Conservation (phyloP, 2,888 invertebrate species). For the Coenonympha glycerion region DNA sequence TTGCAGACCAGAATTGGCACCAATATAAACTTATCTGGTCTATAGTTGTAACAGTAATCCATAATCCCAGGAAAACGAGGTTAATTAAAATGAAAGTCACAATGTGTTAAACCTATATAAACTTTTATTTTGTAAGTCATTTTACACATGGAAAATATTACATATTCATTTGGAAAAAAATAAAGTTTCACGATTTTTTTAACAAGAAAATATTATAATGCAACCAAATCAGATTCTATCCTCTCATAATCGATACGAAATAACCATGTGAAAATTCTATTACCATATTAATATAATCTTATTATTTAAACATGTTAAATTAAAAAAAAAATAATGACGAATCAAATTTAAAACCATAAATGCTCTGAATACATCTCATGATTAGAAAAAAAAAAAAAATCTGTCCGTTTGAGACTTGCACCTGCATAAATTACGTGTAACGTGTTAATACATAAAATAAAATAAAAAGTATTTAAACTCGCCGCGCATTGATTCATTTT, state of each 20-base stretch:
- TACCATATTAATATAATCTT: slow-evolving; percentile 32
- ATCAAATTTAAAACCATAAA: slow-evolving; percentile 32
- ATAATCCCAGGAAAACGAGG: no score
- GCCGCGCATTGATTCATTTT: no score
- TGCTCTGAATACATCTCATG: slow-evolving; percentile 34
- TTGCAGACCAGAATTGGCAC: no score
- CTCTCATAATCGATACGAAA: slow-evolving; percentile 44
- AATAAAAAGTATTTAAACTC: slow-evolving; percentile 34
- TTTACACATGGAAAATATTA: slow-evolving; percentile 56
- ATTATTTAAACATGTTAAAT: slow-evolving; percentile 31
- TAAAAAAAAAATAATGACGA: slow-evolving; percentile 33
- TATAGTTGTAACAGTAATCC: no score
- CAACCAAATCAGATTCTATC: slow-evolving; percentile 58
- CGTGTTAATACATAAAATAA: slow-evolving; percentile 35
- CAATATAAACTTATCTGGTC: no score
- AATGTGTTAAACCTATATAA: slow-evolving; percentile 54
- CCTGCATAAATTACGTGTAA: no score
- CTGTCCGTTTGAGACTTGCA: slow-evolving; percentile 59
- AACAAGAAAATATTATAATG: slow-evolving; percentile 38
- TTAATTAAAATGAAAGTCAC: slow-evolving; percentile 46
- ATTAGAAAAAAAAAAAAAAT: slow-evolving; percentile 30
- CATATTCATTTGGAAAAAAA: slow-evolving; percentile 40
- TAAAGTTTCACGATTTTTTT: slow-evolving; percentile 51
- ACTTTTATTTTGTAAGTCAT: slow-evolving; percentile 59
- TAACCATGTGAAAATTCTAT: slow-evolving; percentile 39